Percentiles rank a stretch among this genome's conserved stretches.
phyloP scores from a whole-genome alignment of 2,113 vertebrate genomes.

The Sminthopsis crassicaudata region DNA sequence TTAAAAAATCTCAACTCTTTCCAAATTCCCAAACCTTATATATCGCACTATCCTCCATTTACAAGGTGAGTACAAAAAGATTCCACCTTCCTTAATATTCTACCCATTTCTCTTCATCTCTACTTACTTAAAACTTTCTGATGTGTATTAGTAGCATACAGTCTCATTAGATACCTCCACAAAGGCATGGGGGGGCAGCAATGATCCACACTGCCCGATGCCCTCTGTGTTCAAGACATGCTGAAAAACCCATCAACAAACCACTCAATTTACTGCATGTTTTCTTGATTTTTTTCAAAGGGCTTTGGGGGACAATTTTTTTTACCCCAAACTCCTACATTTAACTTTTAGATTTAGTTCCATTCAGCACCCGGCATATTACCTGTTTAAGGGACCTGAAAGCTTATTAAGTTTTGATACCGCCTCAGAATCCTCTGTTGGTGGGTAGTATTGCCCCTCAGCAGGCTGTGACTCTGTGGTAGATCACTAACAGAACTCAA shows the following conservation, averaged over 20 bases:
- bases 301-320: background rate
- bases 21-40: too few relatives aligned
- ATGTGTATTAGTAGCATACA: background rate
- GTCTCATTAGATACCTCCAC: background rate
- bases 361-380: slow-evolving; percentile 63
- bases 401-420: slow-evolving; percentile 73
- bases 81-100: too few relatives aligned
- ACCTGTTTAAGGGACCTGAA: slow-evolving; percentile 63
- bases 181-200: background rate
- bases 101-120: too few relatives aligned
- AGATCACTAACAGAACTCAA: slow-evolving; percentile 36
- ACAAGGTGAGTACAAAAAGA: too few relatives aligned
- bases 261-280: background rate
- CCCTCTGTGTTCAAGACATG: background rate
- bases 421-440: slow-evolving; percentile 49
- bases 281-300: background rate
- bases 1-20: too few relatives aligned
- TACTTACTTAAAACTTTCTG: too few relatives aligned
- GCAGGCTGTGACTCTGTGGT: slow-evolving; percentile 79
- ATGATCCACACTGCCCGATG: background rate
- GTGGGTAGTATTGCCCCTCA: slow-evolving; percentile 65
- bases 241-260: background rate
- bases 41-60: too few relatives aligned
- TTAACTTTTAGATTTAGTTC: slow-evolving; percentile 74
- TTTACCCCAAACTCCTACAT: background rate